Conservation (phyloP, 37 sponge, comb jelly and placozoan species). For the Cliona cf. orientalis region DNA sequence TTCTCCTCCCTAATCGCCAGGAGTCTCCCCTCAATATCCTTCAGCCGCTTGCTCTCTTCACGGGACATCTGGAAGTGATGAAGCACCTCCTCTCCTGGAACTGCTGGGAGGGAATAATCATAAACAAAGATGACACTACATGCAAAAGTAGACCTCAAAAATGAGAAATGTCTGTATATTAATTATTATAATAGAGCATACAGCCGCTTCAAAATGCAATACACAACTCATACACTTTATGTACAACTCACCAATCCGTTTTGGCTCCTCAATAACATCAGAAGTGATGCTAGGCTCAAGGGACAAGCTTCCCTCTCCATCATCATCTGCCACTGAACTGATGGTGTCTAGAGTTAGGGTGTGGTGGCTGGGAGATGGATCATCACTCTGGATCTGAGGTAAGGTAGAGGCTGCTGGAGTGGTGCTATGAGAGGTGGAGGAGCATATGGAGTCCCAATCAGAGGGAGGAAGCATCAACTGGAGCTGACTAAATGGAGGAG, state of each 20-base stretch:
- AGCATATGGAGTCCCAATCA: conserved; percentile 37
- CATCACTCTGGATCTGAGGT: background rate
- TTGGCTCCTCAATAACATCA: too few species aligned
- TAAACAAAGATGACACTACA: background rate
- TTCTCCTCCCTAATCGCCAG: conserved; percentile 14
- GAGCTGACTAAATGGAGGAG: background rate
- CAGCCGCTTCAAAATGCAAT: background rate
- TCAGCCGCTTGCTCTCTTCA: conserved; percentile 30
- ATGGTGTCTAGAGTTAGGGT: background rate
- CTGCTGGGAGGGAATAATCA: background rate
- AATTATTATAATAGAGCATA: too few species aligned
- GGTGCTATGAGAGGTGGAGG: conserved; percentile 2
- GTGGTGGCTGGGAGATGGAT: too few species aligned
- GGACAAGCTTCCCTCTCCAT: too few species aligned
- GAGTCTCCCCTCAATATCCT: conserved; percentile 29
- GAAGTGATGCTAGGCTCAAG: background rate
- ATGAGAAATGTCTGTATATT: background rate
- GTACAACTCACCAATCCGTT: too few species aligned
- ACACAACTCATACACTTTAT: background rate
- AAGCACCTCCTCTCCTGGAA: conserved; percentile 19
- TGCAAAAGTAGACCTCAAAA: background rate
- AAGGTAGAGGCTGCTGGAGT: background rate
- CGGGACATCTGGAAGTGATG: conserved; percentile 27
- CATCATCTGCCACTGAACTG: background rate
- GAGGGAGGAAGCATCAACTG: conserved; percentile 16